These are phyloP conservation scores for Tychaedon coryphoeus DNA, from an alignment of 2,113 vertebrate genomes.

Conservation along the genomic window DNA sequence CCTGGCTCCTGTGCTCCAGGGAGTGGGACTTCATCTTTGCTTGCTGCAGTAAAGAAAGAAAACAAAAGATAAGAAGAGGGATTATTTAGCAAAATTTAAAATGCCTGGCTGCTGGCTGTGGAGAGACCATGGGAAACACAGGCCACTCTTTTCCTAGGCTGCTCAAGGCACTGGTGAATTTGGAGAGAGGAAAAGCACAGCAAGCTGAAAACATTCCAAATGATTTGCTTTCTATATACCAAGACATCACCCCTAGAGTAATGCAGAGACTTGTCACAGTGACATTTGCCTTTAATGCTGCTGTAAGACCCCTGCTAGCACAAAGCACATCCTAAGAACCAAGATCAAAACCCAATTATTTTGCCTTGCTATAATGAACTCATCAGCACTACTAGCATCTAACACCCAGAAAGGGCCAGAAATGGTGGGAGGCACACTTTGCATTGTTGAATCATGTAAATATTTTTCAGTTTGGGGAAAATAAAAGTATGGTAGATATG, in stretches of 20 bases:
- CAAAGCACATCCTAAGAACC: background rate
- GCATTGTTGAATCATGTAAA: background rate
- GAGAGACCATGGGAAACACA: background rate
- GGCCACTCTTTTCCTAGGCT: background rate
- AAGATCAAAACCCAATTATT: background rate
- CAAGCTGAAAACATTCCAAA: background rate
- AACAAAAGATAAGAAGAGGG: background rate
- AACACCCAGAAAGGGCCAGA: background rate
- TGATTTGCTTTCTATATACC: background rate
- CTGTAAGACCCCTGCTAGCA: background rate
- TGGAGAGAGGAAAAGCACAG: background rate
- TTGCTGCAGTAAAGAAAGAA: conserved; percentile 68
- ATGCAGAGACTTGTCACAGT: background rate
- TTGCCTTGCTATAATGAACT: background rate
- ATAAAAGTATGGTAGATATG: background rate
- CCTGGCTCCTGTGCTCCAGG: conserved; percentile 86
- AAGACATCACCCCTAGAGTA: background rate
- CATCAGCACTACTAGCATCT: background rate
- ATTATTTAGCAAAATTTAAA: conserved; percentile 21
- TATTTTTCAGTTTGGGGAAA: background rate
- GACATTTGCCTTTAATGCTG: background rate
- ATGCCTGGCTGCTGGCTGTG: background rate
- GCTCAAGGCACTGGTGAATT: background rate
- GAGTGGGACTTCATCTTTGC: conserved; percentile 91
- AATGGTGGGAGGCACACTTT: background rate